Conservation (phyloP, 2,888 invertebrate genomes). For the Temnothorax rugatulus region DNA sequence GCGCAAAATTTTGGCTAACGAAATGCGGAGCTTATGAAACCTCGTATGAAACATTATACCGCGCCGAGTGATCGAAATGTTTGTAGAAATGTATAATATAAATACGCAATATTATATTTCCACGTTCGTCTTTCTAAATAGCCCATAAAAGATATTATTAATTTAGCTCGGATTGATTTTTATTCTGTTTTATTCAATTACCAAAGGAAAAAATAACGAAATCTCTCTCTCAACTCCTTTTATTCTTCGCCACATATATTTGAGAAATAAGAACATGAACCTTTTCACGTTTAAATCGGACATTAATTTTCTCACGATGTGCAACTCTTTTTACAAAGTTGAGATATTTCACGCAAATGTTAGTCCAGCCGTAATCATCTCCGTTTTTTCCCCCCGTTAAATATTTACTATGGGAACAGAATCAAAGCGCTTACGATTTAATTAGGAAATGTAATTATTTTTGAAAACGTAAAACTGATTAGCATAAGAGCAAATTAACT, state of each 20-base stretch:
- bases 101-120: background rate
- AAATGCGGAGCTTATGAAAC: background rate
- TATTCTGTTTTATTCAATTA: slow-evolving; percentile 21
- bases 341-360: slow-evolving; percentile 1
- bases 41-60: no score
- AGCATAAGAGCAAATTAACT: background rate
- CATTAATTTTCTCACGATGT: slow-evolving; percentile 17
- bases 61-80: background rate
- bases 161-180: background rate
- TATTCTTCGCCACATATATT: background rate
- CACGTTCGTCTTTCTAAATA: background rate
- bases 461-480: background rate
- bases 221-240: background rate
- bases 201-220: slow-evolving; percentile 10
- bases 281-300: background rate
- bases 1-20: background rate
- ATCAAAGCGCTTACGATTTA: background rate
- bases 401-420: background rate
- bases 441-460: slow-evolving; percentile 20
- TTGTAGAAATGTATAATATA: background rate
- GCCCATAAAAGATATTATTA: background rate
- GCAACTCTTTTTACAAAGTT: slow-evolving; percentile 7
- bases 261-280: slow-evolving; percentile 21
- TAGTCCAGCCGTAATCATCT: background rate
- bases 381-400: background rate